Evolutionary conservation across 2,888 invertebrate genomes (phyloP), one percentile per base, ranked within the genome.

Genomic region (Limenitis camilla): DNA sequence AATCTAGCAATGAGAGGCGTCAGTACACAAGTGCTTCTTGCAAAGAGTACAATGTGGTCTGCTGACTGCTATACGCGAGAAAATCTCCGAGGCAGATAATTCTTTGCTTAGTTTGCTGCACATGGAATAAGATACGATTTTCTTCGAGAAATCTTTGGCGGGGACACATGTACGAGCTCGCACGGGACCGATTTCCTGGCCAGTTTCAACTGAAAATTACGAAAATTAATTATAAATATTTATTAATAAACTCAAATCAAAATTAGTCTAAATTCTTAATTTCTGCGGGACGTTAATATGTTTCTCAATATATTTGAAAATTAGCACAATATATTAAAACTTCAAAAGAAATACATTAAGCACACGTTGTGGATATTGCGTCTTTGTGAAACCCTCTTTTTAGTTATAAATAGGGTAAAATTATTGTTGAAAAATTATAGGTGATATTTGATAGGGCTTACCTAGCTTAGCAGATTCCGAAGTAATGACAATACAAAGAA

Each of bases 81-180:
- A 86, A 49, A 86, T 85, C 66, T 86, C 85, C 0, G 85, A 84
- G 0, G 84, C 78, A 0, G 83, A 79, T 58, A 87, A 66, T 64
- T 87, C 86, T 65, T 81, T 82, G 68, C 84, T 82, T 33, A 86
- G 70, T 62, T 84, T 83, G 61, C 74, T 77, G 73, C 86, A 87
- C 81, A 84, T 84, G 7, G 76, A 71, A 66, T 86, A 83, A 1
- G 86, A 81, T 28, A 87, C 84, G 4, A 78, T 74, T 69, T 84
- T 84, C 77, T 84, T 86, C 56, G 77, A 72, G 70, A 87, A 86
- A 61, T 85, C 83, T 65, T 83, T 86, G 33, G 82, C 78, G 0
- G 86, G 81, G 6, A 87, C 86, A 61, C 87, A 87, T 0, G 87
- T 86, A 31, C 87, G 76, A 2, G 85, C 87, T 52, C 86, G 80